These are phyloP conservation scores for Polypedilum pembai DNA, from an alignment of 1,140 invertebrate species.

Conservation along the genomic window DNA sequence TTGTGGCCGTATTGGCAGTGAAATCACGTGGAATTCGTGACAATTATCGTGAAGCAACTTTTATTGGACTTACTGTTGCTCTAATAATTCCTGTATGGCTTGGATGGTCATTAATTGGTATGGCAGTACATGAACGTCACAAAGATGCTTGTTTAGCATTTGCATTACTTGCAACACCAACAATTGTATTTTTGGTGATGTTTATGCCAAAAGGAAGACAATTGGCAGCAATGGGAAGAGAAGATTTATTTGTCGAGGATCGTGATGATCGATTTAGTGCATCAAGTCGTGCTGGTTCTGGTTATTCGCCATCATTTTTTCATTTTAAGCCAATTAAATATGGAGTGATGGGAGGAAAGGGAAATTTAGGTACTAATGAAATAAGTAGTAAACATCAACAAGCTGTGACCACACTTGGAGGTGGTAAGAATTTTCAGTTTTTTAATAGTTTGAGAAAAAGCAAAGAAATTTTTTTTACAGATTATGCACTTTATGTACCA, in stretches of 20 bases:
- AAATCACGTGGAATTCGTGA: conserved; percentile 81
- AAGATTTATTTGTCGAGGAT: conserved; percentile 69
- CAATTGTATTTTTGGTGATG: conserved; percentile 82
- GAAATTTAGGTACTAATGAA: background rate
- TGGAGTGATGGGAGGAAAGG: conserved; percentile 50
- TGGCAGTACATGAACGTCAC: conserved; percentile 66
- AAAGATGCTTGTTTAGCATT: conserved; percentile 82
- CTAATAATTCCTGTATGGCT: conserved; percentile 80
- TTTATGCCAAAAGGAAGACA: conserved; percentile 90
- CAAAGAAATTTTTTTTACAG: background rate
- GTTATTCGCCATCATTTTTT: conserved; percentile 82
- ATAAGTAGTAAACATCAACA: conserved; percentile 1
- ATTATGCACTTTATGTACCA: conserved; percentile 24
- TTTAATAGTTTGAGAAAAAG: background rate
- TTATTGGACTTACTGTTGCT: conserved; percentile 78
- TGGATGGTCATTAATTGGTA: conserved; percentile 66
- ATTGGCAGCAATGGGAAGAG: conserved; percentile 78
- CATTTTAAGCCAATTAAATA: conserved; percentile 80
- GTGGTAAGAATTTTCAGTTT: background rate
- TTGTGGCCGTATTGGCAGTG: conserved; percentile 75
- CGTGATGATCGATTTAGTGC: conserved; percentile 68
- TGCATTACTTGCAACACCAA: conserved; percentile 72
- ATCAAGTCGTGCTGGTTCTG: conserved; percentile 65
- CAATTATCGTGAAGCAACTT: conserved; percentile 83
- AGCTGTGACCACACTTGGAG: background rate